Evolutionary conservation across 2,888 invertebrate species (phyloP), one percentile per base, ranked within the genome.

Genomic region (Coleophora deauratella): DNA sequence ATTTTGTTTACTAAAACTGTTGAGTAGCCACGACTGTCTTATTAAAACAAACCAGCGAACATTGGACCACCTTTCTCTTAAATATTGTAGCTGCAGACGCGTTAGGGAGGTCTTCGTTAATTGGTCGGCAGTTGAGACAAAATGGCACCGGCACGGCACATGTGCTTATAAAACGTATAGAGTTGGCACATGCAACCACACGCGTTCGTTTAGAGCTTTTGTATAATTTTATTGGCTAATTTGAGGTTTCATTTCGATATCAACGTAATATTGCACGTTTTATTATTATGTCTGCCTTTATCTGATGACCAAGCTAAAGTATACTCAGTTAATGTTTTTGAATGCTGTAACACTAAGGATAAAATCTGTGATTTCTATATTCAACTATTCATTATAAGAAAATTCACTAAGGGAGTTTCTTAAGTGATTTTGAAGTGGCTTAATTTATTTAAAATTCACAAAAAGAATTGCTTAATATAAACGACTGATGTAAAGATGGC

Each of bases 1-100:
- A 52, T 52, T 44, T 42, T 49, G 48, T 52, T 52, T 50, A 52
- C 47, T 41, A 46, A 44, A 44, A 47, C 44, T 33, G 32, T 33
- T 36, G 35, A 33, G 39, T 37, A 38, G 35, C 38, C 12, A 27
- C 40, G 35, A 41, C 35, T 41, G 11, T 42, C 41, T 44, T 39
- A 44, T 47, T 43, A 40, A 42, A 45, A 13, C 3, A 27, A 13
- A 10, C 51, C 44, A 41, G 33, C 27, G 6, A 42, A 33, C 10
- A 8, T 35, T 33, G 46, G 37, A 13, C 49, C 33, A 31, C 35
- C 36, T 37, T 38, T 43, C 35, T 10, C 45, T 33, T 15, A 14
- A 11, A 11, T 34, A 14, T 9, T 27, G 12, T 12, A 8, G 27
- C 9, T 6, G 9, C 9, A 44, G 39, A 49, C 50, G 27, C 9